Evolutionary conservation across 1,140 invertebrate species (phyloP), one percentile per base, ranked within the genome.

Genomic region (Heliconius congener): DNA sequence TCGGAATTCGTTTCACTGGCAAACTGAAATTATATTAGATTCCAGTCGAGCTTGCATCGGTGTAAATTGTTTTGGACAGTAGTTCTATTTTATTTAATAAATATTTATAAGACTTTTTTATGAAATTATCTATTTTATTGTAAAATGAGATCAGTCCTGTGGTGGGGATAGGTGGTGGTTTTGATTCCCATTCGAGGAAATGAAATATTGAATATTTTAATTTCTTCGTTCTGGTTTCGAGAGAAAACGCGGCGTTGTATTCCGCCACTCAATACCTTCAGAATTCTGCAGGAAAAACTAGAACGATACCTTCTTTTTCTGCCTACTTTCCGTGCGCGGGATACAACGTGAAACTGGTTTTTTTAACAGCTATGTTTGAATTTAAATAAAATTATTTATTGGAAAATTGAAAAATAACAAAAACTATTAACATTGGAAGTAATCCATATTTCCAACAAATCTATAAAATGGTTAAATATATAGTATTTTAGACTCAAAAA

Each of bases 21-120:
- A 76, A 76, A 76, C 74, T 42, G 57, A 82, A 89, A 90, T 89
- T 83, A 86, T 89, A 87, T 90, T 88, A 88, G 78, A 87, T 86
- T 86, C 86, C 74, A 78, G 85, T 77, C 74, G 83, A 87, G 89
- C 87, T 88, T 88, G 81, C 83, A 84, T 86, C 88, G 88, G 89
- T 87, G 71, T 60, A 73, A 74, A 84, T 88, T 84, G 60, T 66
- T 66, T 66, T 66, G 60, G 60, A 66, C n/a, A 23, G n/a, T 66
- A 66, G 3, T 66, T 66, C 27, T 30, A 66, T 66, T 66, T 30
- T 66, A 13, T 27, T 66, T n/a, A 66, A 9, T 66, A 27, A 30
- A 30, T 27, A 66, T 27, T 27, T 66, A 66, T 66, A 6, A 27
- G 60, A 18, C 6, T 27, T 30, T 66, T 66, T 1, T 16, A 30